phyloP scores from a whole-genome alignment of 2,113 vertebrate genomes.

The Trematocara macrostoma region DNA sequence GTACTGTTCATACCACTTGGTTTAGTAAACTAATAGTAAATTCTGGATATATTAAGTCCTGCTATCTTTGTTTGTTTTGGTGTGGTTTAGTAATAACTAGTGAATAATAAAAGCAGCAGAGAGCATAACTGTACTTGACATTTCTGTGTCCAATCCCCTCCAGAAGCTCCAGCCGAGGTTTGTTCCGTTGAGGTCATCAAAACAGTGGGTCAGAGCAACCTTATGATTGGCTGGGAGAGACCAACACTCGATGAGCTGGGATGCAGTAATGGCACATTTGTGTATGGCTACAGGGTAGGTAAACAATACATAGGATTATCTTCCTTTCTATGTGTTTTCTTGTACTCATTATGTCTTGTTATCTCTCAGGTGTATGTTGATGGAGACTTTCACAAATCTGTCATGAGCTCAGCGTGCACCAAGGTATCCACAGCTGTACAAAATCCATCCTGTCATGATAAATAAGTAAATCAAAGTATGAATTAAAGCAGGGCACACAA shows the following conservation, averaged over 20 bases:
- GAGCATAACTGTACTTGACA: not conserved
- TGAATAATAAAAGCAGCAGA: not conserved
- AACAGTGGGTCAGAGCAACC: slow-evolving; percentile 54
- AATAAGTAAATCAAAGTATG: not conserved
- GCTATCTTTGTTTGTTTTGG: not conserved
- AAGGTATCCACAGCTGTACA: slow-evolving; percentile 32
- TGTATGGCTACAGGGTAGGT: slow-evolving; percentile 62
- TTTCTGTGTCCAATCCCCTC: not conserved
- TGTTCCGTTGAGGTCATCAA: slow-evolving; percentile 60
- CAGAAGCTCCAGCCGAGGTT: slow-evolving; percentile 63
- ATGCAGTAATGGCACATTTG: slow-evolving; percentile 64
- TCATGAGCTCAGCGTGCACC: slow-evolving; percentile 55
- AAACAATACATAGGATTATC: not conserved
- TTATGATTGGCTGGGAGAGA: slow-evolving; percentile 67
- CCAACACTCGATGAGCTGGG: slow-evolving; percentile 61
- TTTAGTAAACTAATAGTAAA: not conserved
- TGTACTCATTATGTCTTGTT: not conserved
- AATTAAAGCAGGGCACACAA: fast-evolving
- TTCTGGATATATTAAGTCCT: not conserved
- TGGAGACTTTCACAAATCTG: slow-evolving; percentile 52
- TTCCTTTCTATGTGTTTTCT: not conserved
- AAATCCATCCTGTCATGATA: not conserved
- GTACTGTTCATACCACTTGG: not conserved
- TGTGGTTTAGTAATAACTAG: not conserved
- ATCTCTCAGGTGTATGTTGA: slow-evolving; percentile 35